phyloP scores from a whole-genome alignment of 2,113 vertebrate genomes.

The Esox niger region DNA sequence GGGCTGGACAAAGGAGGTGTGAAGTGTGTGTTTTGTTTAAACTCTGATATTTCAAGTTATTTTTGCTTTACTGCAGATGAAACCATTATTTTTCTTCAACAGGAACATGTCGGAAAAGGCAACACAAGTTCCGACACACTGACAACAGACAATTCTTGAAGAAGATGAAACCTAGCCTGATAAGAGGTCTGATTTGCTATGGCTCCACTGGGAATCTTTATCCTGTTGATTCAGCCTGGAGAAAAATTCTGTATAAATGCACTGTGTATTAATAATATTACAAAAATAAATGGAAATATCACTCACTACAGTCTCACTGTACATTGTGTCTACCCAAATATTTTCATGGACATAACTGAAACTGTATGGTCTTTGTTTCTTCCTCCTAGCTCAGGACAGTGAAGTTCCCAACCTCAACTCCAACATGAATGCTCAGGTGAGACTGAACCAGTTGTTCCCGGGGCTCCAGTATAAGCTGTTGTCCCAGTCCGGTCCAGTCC shows the following conservation, averaged over 20 bases:
- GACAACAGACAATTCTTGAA: constrained; percentile 95
- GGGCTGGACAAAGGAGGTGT: constrained; percentile 24
- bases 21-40: background rate
- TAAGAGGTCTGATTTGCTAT: background rate
- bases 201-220: too few species aligned
- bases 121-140: constrained; percentile 81
- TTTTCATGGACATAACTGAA: background rate
- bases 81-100: constrained; percentile 3
- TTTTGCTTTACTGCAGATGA: background rate
- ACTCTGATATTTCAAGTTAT: background rate
- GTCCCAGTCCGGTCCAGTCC: constrained; percentile 94
- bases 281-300: too few species aligned
- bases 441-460: constrained; percentile 93
- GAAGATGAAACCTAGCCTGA: constrained; percentile 87
- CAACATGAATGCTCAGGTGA: constrained; percentile 94
- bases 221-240: too few species aligned
- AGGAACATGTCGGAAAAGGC: constrained; percentile 84
- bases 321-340: background rate
- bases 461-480: constrained; percentile 94
- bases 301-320: too few species aligned
- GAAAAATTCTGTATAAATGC: too few species aligned
- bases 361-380: background rate
- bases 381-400: constrained; percentile 83
- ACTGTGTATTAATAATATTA: too few species aligned
- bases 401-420: constrained; percentile 92